Percentiles rank a stretch among this genome's conserved stretches.
phyloP scores from a whole-genome alignment of 2,888 invertebrate genomes.

The Smittia aterrima region DNA sequence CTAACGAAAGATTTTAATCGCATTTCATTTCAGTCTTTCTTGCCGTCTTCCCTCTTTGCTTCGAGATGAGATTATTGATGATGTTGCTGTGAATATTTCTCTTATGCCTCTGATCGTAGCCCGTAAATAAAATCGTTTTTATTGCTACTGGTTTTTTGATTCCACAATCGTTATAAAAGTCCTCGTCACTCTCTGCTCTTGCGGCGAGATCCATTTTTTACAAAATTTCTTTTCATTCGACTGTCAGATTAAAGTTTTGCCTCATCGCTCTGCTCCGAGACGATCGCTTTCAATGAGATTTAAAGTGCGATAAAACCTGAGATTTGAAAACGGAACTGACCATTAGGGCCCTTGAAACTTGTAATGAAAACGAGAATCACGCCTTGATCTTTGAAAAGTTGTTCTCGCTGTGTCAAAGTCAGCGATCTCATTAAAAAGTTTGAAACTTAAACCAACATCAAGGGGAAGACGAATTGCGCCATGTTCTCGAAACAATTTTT shows the following conservation, averaged over 20 bases:
- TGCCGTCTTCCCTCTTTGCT: neutral
- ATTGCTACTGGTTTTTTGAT: slow-evolving; percentile 9
- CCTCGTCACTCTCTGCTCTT: neutral
- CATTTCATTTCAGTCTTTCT: neutral
- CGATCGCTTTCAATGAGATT: no score
- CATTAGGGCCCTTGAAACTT: no score
- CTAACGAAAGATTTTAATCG: slow-evolving; percentile 5
- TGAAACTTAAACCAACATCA: neutral
- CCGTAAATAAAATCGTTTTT: neutral
- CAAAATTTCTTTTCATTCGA: neutral
- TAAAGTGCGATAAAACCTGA: no score
- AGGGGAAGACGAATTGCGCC: neutral
- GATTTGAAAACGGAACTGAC: no score
- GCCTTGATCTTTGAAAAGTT: no score
- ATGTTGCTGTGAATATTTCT: neutral
- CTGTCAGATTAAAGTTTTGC: neutral
- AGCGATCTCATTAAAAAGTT: neutral
- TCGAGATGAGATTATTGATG: slow-evolving; percentile 1
- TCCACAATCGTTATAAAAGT: neutral
- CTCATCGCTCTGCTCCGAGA: neutral
- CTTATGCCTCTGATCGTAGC: neutral
- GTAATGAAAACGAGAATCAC: no score
- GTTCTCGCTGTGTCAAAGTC: neutral
- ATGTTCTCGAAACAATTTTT: neutral
- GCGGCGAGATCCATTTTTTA: neutral